Conservation (phyloP, 2,797 vertebrate genomes). For the Apodemus agrarius region DNA sequence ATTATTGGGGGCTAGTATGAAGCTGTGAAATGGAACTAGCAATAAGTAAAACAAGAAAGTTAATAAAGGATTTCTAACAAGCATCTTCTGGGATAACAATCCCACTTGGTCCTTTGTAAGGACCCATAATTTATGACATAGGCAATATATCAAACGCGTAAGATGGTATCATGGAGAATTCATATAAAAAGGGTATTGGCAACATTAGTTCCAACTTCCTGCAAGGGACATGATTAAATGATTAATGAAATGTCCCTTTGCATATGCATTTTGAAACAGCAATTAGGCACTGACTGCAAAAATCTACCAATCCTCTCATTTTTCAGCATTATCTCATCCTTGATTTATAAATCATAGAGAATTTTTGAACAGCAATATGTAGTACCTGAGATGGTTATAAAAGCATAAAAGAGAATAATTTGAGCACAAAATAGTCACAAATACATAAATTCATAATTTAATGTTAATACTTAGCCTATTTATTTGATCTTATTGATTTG, state of each 20-base stretch:
- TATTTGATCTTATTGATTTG: conserved; percentile 91
- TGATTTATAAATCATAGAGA: conserved; percentile 97
- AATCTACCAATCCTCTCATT: conserved; percentile 92
- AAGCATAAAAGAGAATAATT: conserved; percentile 94
- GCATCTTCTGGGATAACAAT: conserved; percentile 95
- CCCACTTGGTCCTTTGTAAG: conserved; percentile 95
- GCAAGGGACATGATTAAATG: conserved; percentile 99
- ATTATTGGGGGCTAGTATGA: conserved; percentile 88
- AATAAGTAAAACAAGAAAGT: conserved; percentile 90
- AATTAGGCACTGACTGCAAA: conserved; percentile 98
- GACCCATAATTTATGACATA: conserved; percentile 99
- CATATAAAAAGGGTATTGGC: conserved; percentile 99
- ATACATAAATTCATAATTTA: conserved; percentile 94
- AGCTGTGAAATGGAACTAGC: conserved; percentile 91
- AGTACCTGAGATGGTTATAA: conserved; percentile 93
- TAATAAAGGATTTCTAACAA: conserved; percentile 95
- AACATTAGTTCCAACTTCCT: conserved; percentile 99
- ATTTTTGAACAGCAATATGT: conserved; percentile 93
- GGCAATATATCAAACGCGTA: conserved; percentile 99
- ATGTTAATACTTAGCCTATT: conserved; percentile 91
- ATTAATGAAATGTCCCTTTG: conserved; percentile 99
- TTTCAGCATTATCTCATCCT: conserved; percentile 95
- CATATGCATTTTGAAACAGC: conserved; percentile 99
- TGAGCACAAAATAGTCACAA: conserved; percentile 92
- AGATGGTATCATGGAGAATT: conserved; percentile 99